These are phyloP conservation scores for Zaprionus bogoriensis DNA, from an alignment of 2,888 invertebrate species.

Conservation along the genomic window DNA sequence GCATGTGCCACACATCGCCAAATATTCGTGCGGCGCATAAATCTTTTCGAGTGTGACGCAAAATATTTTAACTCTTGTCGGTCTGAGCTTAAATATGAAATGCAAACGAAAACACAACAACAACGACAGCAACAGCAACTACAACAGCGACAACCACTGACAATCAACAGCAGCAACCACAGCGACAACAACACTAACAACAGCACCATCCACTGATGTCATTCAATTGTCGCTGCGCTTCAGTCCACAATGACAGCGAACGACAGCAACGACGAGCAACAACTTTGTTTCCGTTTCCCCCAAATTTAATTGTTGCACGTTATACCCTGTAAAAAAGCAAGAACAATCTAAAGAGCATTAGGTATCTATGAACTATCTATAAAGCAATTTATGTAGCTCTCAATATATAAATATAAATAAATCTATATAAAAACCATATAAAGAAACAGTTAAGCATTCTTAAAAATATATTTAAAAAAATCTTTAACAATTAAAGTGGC, in stretches of 20 bases:
- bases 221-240: slow-evolving; percentile 46
- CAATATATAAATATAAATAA: too few relatives aligned
- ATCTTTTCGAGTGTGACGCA: slow-evolving; percentile 52
- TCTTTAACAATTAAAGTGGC: too few relatives aligned
- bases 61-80: slow-evolving; percentile 52
- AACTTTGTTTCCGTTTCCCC: slow-evolving; percentile 37
- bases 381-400: too few relatives aligned
- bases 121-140: slow-evolving; percentile 13
- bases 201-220: slow-evolving; percentile 32
- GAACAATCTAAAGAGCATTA: neutral
- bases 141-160: slow-evolving; percentile 10
- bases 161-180: slow-evolving; percentile 7
- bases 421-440: too few relatives aligned
- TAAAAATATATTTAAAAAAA: too few relatives aligned
- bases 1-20: slow-evolving; percentile 51
- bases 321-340: neutral
- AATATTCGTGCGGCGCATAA: slow-evolving; percentile 69
- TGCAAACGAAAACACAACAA: slow-evolving; percentile 25
- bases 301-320: neutral
- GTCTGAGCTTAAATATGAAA: slow-evolving; percentile 46
- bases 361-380: too few relatives aligned
- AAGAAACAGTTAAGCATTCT: too few relatives aligned
- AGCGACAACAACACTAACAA: slow-evolving; percentile 9
- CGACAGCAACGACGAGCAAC: slow-evolving; percentile 12
- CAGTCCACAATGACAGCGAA: slow-evolving; percentile 36